Percentiles rank a stretch among this genome's conserved stretches.
These are phyloP conservation scores for Pimpla rufipes DNA, from an alignment of 2,888 invertebrate species.

Conservation along the genomic window DNA sequence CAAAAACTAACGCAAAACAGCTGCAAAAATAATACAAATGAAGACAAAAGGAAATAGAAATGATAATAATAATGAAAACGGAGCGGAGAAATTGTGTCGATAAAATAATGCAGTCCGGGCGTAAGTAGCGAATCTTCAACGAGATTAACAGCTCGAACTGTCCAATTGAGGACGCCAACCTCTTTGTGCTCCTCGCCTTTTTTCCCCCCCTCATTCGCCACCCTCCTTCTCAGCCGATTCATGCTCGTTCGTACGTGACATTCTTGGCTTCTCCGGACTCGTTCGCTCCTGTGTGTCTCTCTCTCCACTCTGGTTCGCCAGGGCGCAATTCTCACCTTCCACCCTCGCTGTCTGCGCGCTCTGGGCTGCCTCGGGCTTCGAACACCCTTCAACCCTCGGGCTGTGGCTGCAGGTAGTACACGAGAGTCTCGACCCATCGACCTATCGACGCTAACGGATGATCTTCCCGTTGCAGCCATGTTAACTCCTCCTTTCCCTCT, in stretches of 20 bases:
- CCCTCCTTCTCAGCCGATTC: not conserved
- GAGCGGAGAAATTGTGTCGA: not conserved
- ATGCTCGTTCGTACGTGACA: conserved; percentile 46
- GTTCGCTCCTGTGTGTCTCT: not conserved
- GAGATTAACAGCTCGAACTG: conserved; percentile 1
- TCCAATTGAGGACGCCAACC: conserved; percentile 14
- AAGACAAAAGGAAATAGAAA: no score
- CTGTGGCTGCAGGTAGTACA: conserved; percentile 37
- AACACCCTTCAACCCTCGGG: conserved; percentile 19
- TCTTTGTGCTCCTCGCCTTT: not conserved
- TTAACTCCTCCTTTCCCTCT: conserved; percentile 44
- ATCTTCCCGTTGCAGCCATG: conserved; percentile 59
- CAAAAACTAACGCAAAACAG: no score
- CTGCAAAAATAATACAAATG: no score
- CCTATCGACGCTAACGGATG: conserved; percentile 68
- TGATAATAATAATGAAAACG: no score
- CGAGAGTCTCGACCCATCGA: conserved; percentile 62
- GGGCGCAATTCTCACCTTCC: conserved; percentile 13
- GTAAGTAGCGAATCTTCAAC: not conserved
- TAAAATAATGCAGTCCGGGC: conserved; percentile 5
- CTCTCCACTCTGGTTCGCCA: not conserved
- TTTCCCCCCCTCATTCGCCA: not conserved
- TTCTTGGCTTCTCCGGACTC: conserved; percentile 35
- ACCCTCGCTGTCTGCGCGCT: not conserved
- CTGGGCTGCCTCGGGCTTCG: not conserved